A percentile compares a stretch with the other conserved stretches of the same genome.
These are phyloP conservation scores for Pelodytes ibericus DNA, from an alignment of 2,797 vertebrate genomes.

Conservation along the genomic window DNA sequence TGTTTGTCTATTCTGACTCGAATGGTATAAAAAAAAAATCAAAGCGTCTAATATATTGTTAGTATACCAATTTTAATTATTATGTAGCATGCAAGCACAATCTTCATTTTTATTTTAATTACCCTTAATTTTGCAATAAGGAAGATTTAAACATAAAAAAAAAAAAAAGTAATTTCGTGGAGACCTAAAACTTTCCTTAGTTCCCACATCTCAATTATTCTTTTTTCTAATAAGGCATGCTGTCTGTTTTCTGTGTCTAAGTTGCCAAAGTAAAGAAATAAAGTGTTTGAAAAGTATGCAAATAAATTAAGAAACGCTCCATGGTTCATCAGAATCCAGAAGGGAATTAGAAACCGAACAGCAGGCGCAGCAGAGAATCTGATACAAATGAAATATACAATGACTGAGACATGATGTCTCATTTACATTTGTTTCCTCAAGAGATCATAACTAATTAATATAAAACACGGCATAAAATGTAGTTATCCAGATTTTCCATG, in stretches of 20 bases:
- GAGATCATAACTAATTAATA: slow-evolving; percentile 57
- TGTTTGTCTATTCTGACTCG: too few relatives aligned
- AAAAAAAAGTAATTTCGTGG: too few relatives aligned
- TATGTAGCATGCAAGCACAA: too few relatives aligned
- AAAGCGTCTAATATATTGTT: too few relatives aligned
- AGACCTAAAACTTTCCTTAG: background rate
- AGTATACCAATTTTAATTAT: too few relatives aligned
- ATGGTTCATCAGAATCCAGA: slow-evolving; percentile 56
- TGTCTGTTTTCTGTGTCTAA: slow-evolving; percentile 39
- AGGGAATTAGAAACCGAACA: slow-evolving; percentile 56
- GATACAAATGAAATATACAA: slow-evolving; percentile 56
- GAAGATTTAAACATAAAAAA: too few relatives aligned
- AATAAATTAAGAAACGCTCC: slow-evolving; percentile 52
- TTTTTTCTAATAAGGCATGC: slow-evolving; percentile 45
- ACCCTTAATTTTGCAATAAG: too few relatives aligned
- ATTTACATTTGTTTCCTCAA: slow-evolving; percentile 58
- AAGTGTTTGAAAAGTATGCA: slow-evolving; percentile 56
- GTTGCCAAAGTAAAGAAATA: slow-evolving; percentile 52
- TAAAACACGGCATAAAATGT: slow-evolving; percentile 57
- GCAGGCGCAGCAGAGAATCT: slow-evolving; percentile 54
- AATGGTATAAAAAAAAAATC: too few relatives aligned
- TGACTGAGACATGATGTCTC: slow-evolving; percentile 57
- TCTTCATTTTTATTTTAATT: too few relatives aligned
- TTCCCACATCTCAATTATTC: slow-evolving; percentile 34
- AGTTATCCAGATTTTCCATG: slow-evolving; percentile 57